phyloP scores from a whole-genome alignment of 2,113 vertebrate genomes.

The Pagrus major region DNA sequence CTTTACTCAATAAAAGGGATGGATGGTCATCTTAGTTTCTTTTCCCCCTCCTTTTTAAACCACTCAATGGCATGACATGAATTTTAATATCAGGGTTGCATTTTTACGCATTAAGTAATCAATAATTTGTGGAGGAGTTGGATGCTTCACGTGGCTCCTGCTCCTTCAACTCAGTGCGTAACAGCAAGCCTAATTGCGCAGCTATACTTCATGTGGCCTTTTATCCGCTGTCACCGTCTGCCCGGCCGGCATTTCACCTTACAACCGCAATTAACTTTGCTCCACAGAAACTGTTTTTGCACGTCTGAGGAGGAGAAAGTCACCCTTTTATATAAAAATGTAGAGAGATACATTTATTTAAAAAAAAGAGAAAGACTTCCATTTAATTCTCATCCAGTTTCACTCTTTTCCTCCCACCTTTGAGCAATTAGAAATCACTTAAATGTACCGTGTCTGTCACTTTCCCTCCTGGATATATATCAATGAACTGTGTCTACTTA shows the following conservation, averaged over 20 bases:
- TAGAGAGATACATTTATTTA: not conserved
- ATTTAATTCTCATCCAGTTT: not conserved
- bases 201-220: conserved; percentile 42
- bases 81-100: not conserved
- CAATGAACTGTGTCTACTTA: conserved; percentile 56
- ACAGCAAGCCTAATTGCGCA: conserved; percentile 28
- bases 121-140: not conserved
- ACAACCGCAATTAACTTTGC: conserved; percentile 43
- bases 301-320: not conserved
- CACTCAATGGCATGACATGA: not conserved
- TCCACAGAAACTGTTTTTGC: not conserved
- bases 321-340: not conserved
- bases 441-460: conserved; percentile 16
- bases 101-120: conserved; percentile 14
- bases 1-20: conserved; percentile 20
- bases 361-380: not conserved
- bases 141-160: not conserved
- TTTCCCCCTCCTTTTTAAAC: not conserved
- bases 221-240: conserved; percentile 25
- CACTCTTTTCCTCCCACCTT: conserved; percentile 11
- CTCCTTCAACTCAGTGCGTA: conserved; percentile 30
- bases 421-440: conserved; percentile 44
- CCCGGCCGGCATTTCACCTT: conserved; percentile 27
- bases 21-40: not conserved
- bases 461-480: conserved; percentile 44